A percentile compares a stretch with the other conserved stretches of the same genome.
Conservation (phyloP, 2,888 invertebrate genomes). For the Xestia sexstrigata region DNA sequence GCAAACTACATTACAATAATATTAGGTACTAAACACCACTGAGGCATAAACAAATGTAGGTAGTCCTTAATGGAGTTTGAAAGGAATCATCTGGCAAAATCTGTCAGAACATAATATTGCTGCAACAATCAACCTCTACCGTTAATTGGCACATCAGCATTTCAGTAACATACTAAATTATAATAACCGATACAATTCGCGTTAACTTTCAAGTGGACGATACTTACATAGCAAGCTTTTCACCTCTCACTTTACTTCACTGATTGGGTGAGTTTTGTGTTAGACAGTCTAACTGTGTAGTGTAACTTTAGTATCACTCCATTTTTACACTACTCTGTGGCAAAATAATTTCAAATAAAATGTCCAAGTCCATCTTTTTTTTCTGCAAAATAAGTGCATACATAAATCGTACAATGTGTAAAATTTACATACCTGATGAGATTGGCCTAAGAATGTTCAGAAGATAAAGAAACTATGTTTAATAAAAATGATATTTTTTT, state of each 20-base stretch:
- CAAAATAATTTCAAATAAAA: conserved; percentile 4
- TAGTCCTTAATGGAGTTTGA: neutral
- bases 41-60: neutral
- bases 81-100: neutral
- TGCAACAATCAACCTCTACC: neutral
- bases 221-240: neutral
- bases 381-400: neutral
- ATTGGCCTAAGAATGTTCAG: neutral
- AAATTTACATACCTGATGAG: neutral
- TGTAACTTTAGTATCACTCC: neutral
- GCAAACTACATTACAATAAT: conserved; percentile 18
- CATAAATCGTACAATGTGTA: neutral
- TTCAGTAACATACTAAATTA: neutral
- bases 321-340: neutral
- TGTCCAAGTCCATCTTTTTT: neutral
- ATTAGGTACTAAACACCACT: neutral
- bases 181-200: neutral
- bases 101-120: neutral
- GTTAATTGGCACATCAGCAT: neutral
- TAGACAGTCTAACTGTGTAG: neutral
- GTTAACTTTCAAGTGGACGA: neutral
- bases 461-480: neutral
- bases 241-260: neutral
- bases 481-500: conserved; percentile 51
- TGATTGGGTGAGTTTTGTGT: neutral